Base-by-base conservation (phyloP, 1,140 invertebrate genomes). In the Drosophila saltans region DNA sequence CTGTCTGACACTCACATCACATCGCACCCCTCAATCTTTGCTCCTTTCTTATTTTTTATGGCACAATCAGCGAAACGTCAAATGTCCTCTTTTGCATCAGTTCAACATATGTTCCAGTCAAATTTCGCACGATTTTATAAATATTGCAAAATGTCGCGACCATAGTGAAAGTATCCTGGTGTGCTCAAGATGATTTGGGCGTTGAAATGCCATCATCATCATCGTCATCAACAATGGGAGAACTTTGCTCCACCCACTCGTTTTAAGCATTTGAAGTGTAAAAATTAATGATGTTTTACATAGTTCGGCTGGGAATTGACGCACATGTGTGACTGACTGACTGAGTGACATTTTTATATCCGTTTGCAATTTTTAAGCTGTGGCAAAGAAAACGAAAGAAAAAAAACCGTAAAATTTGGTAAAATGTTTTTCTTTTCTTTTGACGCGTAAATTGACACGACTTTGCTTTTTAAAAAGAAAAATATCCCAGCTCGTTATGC, bases 221-320 rank as follows among this genome's bases (percentile, higher is more conserved):
- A 72, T 60, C 74, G 77, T 75, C 66, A 76, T 36, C 72, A 78
- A 72, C 77, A 56, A 55, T 70, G 2, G 33, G 33, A 36, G 68
- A 60, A 45, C 16, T 26, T 24, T 10, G 45, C 24, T 52, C 36
- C 43, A 56, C 48, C 6, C 36, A 21, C 55, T 7, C 33, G 6
- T 30, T 30, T 30, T 30, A 30, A 2, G 2, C 33, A 36, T 36
- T 40, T 33, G 16, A 69, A 71, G 66, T 75, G 75, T 78, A 66
- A 66, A 83, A 88, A 88, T 86, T 86, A 86, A 86, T 86, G 83
- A 86, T 86, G 80, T 86, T 88, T 88, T 82, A 86, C 82, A 82
- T 86, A 76, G 81, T 85, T 85, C 78, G 69, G 66, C 77, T 85
- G 82, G 83, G 83, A 86, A 86, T 56, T 66, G 58, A 30, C 63